Conservation (phyloP, 2,888 invertebrate species). For the Heliconius ismenius region DNA sequence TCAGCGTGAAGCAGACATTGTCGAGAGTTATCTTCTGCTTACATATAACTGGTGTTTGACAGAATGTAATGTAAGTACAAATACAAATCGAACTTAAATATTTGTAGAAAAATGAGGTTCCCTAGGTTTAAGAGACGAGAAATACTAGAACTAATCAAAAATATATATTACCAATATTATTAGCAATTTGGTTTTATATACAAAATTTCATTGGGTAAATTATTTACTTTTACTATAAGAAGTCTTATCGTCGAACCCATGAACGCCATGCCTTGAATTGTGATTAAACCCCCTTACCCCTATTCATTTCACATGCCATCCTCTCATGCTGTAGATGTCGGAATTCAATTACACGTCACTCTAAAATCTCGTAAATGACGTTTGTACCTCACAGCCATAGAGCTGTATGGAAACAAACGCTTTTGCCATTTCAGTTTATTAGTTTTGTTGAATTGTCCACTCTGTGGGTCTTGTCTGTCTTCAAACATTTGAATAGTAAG, state of each 20-base stretch:
- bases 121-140: too few relatives aligned
- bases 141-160: too few relatives aligned
- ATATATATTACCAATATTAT: too few relatives aligned
- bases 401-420: conserved; percentile 25
- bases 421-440: conserved; percentile 19
- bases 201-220: neutral
- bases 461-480: conserved; percentile 17
- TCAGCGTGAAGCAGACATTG: too few relatives aligned
- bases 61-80: too few relatives aligned
- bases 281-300: conserved; percentile 36
- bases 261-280: conserved; percentile 27
- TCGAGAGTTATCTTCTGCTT: too few relatives aligned
- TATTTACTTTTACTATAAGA: neutral
- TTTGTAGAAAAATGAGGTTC: too few relatives aligned
- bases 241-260: too few relatives aligned
- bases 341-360: conserved; percentile 52
- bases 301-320: conserved; percentile 41
- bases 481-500: conserved; percentile 21
- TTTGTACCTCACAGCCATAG: conserved; percentile 38
- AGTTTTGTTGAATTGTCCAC: conserved; percentile 23
- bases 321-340: conserved; percentile 35
- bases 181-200: too few relatives aligned
- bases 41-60: too few relatives aligned
- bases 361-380: conserved; percentile 42
- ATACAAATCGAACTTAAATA: too few relatives aligned